A percentile compares a stretch with the other conserved stretches of the same genome.
These are phyloP conservation scores for Heterodera schachtii DNA, from an alignment of 1,140 invertebrate genomes.

Conservation along the genomic window DNA sequence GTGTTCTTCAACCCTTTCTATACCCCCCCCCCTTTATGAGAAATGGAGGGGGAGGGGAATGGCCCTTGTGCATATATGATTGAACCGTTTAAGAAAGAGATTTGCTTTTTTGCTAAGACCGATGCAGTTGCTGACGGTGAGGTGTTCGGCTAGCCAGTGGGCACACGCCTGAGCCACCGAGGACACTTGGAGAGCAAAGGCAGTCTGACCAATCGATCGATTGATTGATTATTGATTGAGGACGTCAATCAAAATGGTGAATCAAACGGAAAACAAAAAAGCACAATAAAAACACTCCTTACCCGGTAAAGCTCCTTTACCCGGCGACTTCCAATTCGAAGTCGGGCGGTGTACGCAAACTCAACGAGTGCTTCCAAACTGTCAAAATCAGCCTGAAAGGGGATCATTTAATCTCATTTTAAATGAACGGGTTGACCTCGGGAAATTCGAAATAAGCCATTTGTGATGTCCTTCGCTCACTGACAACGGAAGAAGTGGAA, in stretches of 20 bases:
- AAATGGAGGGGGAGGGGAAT: too few species aligned
- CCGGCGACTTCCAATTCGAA: neutral
- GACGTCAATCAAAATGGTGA: neutral
- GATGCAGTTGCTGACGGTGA: slow-evolving; percentile 76
- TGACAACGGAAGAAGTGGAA: neutral
- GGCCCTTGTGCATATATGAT: too few species aligned
- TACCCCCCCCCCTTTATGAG: too few species aligned
- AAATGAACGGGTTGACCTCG: slow-evolving; percentile 30
- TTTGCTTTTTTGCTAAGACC: slow-evolving; percentile 54
- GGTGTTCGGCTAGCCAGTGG: slow-evolving; percentile 73
- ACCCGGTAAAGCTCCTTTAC: slow-evolving; percentile 15
- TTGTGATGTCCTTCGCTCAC: neutral
- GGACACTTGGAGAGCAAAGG: slow-evolving; percentile 75
- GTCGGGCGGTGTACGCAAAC: slow-evolving; percentile 76
- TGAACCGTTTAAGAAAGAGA: neutral
- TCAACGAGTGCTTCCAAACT: slow-evolving; percentile 77
- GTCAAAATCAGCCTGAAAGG: slow-evolving; percentile 73
- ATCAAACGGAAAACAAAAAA: neutral
- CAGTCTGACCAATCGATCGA: slow-evolving; percentile 76
- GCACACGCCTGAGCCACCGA: slow-evolving; percentile 75
- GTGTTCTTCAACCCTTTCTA: too few species aligned
- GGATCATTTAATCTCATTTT: neutral
- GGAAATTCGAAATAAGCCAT: slow-evolving; percentile 9
- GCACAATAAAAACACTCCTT: neutral
- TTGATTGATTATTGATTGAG: slow-evolving; percentile 72